Evolutionary conservation across 1,140 invertebrate genomes (phyloP).

Genomic region (Gerris buenoi): DNA sequence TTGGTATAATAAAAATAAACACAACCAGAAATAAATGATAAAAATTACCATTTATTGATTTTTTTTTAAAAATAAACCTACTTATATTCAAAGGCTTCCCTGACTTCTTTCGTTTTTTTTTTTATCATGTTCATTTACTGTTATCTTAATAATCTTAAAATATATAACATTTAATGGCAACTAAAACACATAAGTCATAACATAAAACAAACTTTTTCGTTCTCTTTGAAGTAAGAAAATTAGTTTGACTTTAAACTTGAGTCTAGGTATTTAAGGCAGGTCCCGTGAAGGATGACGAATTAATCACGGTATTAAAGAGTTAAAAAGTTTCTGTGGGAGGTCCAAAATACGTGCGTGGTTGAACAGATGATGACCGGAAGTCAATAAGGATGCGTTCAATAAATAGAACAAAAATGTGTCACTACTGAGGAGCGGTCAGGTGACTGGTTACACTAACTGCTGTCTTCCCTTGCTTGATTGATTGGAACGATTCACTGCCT

Average conservation of each 20-base stretch:
- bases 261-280: neutral
- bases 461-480: neutral
- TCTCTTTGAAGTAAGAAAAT: neutral
- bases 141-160: too few relatives aligned
- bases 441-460: too few relatives aligned
- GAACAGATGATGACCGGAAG: neutral
- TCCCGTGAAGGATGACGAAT: neutral
- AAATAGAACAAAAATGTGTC: neutral
- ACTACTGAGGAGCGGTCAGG: too few relatives aligned
- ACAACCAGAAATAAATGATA: too few relatives aligned
- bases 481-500: neutral
- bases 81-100: too few relatives aligned
- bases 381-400: neutral
- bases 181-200: neutral
- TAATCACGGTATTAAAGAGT: neutral
- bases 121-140: too few relatives aligned
- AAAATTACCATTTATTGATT: too few relatives aligned
- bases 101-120: too few relatives aligned
- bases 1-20: too few relatives aligned
- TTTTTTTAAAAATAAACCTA: too few relatives aligned
- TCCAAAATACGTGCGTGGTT: neutral
- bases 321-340: neutral
- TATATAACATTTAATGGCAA: neutral
- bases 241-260: neutral
- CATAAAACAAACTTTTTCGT: neutral